phyloP scores from a whole-genome alignment of 1,140 invertebrate species.

The Melanaphis sacchari region DNA sequence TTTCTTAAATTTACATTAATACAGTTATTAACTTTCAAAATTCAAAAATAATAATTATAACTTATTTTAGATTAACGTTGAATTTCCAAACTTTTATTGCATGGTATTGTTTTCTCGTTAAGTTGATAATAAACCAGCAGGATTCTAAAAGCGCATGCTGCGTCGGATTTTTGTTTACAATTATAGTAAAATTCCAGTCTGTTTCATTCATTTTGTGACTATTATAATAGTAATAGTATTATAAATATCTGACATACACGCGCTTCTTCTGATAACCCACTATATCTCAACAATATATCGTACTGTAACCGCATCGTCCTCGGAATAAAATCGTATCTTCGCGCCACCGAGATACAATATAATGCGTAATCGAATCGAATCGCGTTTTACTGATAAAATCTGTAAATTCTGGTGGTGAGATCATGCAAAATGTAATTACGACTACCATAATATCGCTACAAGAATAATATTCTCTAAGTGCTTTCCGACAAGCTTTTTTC shows the following conservation, averaged over 20 bases:
- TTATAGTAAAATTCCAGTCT: no score
- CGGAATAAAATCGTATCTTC: neutral
- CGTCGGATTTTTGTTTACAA: no score
- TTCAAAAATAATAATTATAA: neutral
- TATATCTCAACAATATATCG: neutral
- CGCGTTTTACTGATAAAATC: neutral
- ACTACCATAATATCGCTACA: neutral
- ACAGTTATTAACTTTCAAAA: neutral
- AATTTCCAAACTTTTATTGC: no score
- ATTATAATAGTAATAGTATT: neutral
- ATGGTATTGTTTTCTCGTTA: no score
- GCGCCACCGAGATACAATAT: neutral
- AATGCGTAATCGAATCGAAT: neutral
- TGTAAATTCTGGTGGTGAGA: neutral
- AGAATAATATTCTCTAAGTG: neutral
- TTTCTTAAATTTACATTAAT: neutral
- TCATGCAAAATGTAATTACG: neutral
- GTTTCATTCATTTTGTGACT: neutral
- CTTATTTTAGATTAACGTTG: neutral
- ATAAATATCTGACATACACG: neutral
- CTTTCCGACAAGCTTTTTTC: neutral
- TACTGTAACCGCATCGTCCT: neutral
- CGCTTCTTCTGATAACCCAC: neutral
- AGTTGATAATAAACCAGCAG: no score
- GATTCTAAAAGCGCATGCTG: no score